Percentiles rank a stretch among this genome's conserved stretches.
Conservation (phyloP, 2,888 invertebrate species). For the Cylloceria caligata region DNA sequence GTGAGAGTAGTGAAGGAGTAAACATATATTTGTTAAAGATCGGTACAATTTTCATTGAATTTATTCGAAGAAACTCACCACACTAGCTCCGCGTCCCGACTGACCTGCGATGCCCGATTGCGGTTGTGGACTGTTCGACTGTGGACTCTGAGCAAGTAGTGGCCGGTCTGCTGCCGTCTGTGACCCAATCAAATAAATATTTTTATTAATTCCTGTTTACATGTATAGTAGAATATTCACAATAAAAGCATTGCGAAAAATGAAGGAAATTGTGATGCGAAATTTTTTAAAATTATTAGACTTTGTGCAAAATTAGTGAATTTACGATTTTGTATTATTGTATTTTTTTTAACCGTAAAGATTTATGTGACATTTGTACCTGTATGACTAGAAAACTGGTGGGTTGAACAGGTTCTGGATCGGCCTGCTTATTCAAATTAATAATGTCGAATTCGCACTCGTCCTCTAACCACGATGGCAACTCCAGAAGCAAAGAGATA, state of each 20-base stretch:
- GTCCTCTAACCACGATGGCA: slow-evolving; percentile 97
- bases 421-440: slow-evolving; percentile 88
- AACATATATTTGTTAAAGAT: slow-evolving; percentile 49
- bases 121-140: slow-evolving; percentile 89
- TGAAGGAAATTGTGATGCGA: neutral
- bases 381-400: slow-evolving; percentile 97
- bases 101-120: slow-evolving; percentile 91
- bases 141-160: slow-evolving; percentile 85
- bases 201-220: slow-evolving; percentile 1
- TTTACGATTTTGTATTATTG: neutral
- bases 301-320: neutral
- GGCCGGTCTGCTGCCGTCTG: slow-evolving; percentile 87
- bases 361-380: slow-evolving; percentile 80
- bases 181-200: slow-evolving; percentile 3
- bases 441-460: slow-evolving; percentile 98
- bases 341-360: neutral
- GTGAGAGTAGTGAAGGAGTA: slow-evolving; percentile 46
- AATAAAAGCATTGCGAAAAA: neutral
- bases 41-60: slow-evolving; percentile 1
- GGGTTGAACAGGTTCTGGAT: slow-evolving; percentile 90
- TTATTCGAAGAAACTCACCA: slow-evolving; percentile 87
- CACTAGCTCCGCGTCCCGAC: slow-evolving; percentile 94
- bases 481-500: slow-evolving; percentile 95
- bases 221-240: neutral
- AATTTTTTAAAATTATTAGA: neutral